These are phyloP conservation scores for Epinotia demarniana DNA, from an alignment of 2,888 invertebrate genomes.

Conservation along the genomic window DNA sequence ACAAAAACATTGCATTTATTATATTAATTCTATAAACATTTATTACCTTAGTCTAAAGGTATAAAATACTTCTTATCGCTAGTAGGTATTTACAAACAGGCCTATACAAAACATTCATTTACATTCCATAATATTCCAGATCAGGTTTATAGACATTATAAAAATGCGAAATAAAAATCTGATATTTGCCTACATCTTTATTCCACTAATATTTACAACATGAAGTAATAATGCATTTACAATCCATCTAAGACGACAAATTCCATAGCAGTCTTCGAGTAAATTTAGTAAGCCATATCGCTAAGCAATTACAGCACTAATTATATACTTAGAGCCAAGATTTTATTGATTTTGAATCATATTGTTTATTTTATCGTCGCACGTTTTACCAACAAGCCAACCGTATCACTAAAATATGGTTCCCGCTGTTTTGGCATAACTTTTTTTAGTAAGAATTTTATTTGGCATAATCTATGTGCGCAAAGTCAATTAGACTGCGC, in stretches of 20 bases:
- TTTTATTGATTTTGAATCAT: constrained; percentile 16
- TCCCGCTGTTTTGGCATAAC: no score
- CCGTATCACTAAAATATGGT: background rate
- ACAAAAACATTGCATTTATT: constrained; percentile 44
- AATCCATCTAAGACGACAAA: constrained; percentile 11
- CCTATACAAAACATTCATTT: constrained; percentile 40
- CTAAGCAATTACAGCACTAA: constrained; percentile 16
- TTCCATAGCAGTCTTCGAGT: constrained; percentile 37
- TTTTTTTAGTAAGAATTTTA: no score
- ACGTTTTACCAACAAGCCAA: background rate
- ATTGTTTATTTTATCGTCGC: background rate
- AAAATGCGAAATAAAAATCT: constrained; percentile 39
- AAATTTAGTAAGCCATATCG: constrained; percentile 12
- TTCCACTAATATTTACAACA: constrained; percentile 37
- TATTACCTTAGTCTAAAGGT: constrained; percentile 42
- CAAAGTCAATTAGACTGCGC: no score
- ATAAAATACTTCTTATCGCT: constrained; percentile 42
- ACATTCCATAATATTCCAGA: constrained; percentile 38
- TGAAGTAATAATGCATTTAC: constrained; percentile 13
- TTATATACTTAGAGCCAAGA: constrained; percentile 9
- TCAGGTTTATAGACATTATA: constrained; percentile 34
- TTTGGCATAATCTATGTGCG: no score
- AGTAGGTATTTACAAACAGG: constrained; percentile 40
- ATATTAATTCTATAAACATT: constrained; percentile 43
- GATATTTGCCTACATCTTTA: constrained; percentile 37